These are phyloP conservation scores for Otolemur crassicaudatus DNA, from an alignment of 2,797 vertebrate species.

Conservation along the genomic window DNA sequence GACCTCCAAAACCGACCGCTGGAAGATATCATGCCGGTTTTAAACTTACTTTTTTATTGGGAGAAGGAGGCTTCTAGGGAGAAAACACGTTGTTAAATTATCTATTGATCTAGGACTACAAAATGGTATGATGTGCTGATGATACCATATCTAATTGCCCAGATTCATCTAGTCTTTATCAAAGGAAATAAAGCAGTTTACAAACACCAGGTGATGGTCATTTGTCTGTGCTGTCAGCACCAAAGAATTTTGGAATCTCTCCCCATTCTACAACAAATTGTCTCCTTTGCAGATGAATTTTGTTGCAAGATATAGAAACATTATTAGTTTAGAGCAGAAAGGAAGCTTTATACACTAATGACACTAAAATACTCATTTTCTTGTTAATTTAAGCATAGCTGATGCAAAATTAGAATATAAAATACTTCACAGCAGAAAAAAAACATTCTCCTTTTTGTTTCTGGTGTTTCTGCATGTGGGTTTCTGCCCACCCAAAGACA, in stretches of 20 bases:
- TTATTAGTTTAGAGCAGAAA: neutral
- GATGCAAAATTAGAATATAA: neutral
- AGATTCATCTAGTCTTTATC: neutral
- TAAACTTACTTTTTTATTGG: neutral
- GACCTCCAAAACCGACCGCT: neutral
- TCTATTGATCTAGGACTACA: neutral
- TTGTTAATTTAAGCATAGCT: neutral
- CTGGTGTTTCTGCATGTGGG: neutral
- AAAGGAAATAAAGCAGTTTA: neutral
- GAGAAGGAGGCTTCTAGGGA: neutral
- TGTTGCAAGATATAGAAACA: neutral
- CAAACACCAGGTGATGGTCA: neutral
- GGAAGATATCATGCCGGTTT: neutral
- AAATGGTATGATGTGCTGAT: neutral
- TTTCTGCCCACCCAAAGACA: neutral
- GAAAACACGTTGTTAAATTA: neutral
- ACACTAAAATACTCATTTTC: neutral
- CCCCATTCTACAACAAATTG: neutral
- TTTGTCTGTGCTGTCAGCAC: neutral
- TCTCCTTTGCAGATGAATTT: neutral
- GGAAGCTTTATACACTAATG: neutral
- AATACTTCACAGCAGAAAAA: conserved; percentile 33
- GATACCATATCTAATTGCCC: neutral
- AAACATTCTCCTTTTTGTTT: neutral
- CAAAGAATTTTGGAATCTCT: neutral